Evolutionary conservation across 1,140 invertebrate genomes (phyloP).

Genomic region (Hycleus phaleratus): DNA sequence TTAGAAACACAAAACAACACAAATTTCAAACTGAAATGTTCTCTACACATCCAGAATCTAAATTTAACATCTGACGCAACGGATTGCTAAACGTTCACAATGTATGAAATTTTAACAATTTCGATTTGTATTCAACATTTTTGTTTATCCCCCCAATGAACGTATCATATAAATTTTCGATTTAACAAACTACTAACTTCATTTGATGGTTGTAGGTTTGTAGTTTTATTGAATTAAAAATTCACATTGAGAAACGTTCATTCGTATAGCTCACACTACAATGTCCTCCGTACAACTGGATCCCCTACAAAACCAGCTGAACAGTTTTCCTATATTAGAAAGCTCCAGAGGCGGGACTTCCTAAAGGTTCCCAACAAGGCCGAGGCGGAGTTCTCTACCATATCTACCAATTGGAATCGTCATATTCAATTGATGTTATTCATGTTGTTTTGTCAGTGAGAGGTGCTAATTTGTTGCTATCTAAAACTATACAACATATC

Average conservation of each 20-base stretch:
- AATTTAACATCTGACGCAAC: slow-evolving; percentile 11
- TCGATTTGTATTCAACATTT: too few species aligned
- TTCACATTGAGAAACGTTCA: too few species aligned
- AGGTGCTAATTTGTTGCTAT: slow-evolving; percentile 30
- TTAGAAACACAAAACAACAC: slow-evolving; percentile 1
- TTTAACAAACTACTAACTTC: too few species aligned
- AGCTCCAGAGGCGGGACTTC: slow-evolving; percentile 18
- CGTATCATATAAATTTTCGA: too few species aligned
- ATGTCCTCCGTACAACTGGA: slow-evolving; percentile 14
- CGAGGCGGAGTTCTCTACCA: slow-evolving; percentile 13
- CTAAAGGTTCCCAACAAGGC: slow-evolving; percentile 14
- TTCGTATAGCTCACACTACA: too few species aligned
- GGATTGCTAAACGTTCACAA: too few species aligned
- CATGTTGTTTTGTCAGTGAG: slow-evolving; percentile 10
- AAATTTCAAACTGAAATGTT: background rate
- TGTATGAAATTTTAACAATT: too few species aligned
- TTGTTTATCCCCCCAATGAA: too few species aligned
- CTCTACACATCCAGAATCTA: background rate
- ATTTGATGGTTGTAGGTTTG: too few species aligned
- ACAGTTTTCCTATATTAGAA: slow-evolving; percentile 26
- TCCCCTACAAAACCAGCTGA: slow-evolving; percentile 2
- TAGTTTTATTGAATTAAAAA: too few species aligned
- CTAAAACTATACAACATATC: background rate
- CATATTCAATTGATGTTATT: slow-evolving; percentile 16
- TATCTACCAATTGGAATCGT: slow-evolving; percentile 17